Evolutionary conservation across 1,140 invertebrate species (phyloP).

Genomic region (Lepeophtheirus salmonis): DNA sequence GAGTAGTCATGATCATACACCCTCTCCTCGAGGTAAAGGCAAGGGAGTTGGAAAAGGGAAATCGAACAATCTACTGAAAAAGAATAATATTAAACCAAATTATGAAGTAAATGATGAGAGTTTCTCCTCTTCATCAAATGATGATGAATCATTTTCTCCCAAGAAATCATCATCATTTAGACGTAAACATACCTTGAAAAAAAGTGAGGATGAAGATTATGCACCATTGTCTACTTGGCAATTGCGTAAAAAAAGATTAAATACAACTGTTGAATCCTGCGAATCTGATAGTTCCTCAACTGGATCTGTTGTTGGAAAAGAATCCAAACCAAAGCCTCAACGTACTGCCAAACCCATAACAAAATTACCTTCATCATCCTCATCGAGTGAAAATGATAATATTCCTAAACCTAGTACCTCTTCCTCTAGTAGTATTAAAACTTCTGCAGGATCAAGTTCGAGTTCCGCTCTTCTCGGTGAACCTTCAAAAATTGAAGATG

Average conservation of each 20-base stretch:
- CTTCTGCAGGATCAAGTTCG: not conserved
- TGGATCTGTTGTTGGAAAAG: not conserved
- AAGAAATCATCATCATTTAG: not conserved
- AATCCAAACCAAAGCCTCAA: not conserved
- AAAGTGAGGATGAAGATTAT: not conserved
- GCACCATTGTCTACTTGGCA: not conserved
- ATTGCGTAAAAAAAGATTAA: not conserved
- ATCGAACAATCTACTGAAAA: not conserved
- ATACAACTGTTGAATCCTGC: not conserved
- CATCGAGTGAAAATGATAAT: not conserved
- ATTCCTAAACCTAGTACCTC: no score
- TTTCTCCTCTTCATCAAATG: not conserved
- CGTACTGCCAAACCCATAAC: not conserved
- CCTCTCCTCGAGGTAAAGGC: not conserved
- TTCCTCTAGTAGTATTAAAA: no score
- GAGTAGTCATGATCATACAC: no score
- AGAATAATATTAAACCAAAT: not conserved
- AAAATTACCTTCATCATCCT: not conserved
- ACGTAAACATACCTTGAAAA: not conserved
- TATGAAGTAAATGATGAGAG: not conserved
- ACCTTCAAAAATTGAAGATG: no score
- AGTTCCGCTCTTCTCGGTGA: not conserved
- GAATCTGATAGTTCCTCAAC: not conserved
- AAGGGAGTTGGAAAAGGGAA: not conserved
- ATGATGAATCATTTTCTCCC: not conserved